phyloP scores from a whole-genome alignment of 2,888 invertebrate genomes.

The Conus canariensis region DNA sequence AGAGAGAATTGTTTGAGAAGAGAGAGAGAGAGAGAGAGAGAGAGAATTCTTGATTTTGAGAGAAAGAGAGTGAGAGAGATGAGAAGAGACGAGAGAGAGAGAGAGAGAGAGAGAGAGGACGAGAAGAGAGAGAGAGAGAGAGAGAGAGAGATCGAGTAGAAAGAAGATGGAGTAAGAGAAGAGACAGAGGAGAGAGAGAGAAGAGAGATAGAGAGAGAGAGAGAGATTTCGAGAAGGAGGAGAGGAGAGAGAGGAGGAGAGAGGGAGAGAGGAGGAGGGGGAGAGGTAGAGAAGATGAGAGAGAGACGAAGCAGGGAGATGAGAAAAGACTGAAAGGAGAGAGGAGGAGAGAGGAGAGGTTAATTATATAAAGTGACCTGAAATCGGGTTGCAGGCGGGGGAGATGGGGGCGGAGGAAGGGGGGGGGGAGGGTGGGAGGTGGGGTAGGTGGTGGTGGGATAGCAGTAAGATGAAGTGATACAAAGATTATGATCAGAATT shows the following conservation, averaged over 20 bases:
- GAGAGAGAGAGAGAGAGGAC: too few relatives aligned
- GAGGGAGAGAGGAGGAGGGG: too few relatives aligned
- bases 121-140: too few relatives aligned
- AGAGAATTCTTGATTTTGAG: too few relatives aligned
- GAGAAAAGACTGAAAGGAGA: not conserved
- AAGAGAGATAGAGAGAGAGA: not conserved
- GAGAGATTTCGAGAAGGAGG: not conserved
- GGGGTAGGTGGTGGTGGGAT: not conserved
- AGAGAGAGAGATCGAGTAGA: too few relatives aligned
- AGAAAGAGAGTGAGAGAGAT: too few relatives aligned
- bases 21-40: too few relatives aligned
- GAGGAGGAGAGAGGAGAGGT: not conserved
- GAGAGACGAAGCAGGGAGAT: not conserved
- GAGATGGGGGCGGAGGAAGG: not conserved
- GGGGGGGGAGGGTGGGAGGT: not conserved
- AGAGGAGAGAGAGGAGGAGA: too few relatives aligned
- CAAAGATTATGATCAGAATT: not conserved
- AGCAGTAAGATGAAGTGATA: not conserved
- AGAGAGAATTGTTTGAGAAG: too few relatives aligned
- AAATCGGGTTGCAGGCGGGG: not conserved
- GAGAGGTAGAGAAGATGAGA: too few relatives aligned
- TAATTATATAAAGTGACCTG: not conserved
- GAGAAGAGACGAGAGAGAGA: too few relatives aligned
- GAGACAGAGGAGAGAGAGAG: not conserved
- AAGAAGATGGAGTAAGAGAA: too few relatives aligned